phyloP scores from a whole-genome alignment of 1,140 invertebrate genomes.

The Caenorhabditis briggsae region DNA sequence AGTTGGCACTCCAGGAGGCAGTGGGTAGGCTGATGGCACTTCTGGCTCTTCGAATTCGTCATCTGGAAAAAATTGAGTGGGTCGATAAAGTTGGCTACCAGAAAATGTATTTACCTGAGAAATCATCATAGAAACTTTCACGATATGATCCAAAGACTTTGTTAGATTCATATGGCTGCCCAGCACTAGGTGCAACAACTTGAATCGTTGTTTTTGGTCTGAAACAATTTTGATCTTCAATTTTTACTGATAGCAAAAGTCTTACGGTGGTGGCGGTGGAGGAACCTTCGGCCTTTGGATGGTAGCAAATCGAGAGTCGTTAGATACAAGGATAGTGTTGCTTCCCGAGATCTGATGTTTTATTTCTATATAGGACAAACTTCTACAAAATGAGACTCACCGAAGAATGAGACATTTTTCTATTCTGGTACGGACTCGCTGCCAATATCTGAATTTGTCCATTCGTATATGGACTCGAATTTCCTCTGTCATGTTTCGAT shows the following conservation, averaged over 20 bases:
- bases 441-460: constrained; percentile 44
- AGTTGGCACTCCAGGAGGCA: constrained; percentile 48
- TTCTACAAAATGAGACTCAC: background rate
- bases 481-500: constrained; percentile 22
- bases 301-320: constrained; percentile 40
- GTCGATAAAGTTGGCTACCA: too few relatives aligned
- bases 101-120: background rate
- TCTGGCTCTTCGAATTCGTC: constrained; percentile 38
- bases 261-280: constrained; percentile 40
- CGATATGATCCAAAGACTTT: constrained; percentile 15
- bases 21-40: constrained; percentile 30
- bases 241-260: background rate
- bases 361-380: background rate
- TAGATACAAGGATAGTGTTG: constrained; percentile 35
- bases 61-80: background rate
- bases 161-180: constrained; percentile 1
- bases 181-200: background rate
- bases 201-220: constrained; percentile 38
- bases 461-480: constrained; percentile 21
- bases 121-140: constrained; percentile 43
- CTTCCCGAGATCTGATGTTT: constrained; percentile 19
- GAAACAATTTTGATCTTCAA: background rate
- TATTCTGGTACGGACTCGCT: constrained; percentile 30
- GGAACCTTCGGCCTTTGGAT: constrained; percentile 40
- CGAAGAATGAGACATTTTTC: constrained; percentile 38